phyloP scores from a whole-genome alignment of 2,113 vertebrate species.

The Prochilodus magdalenae region DNA sequence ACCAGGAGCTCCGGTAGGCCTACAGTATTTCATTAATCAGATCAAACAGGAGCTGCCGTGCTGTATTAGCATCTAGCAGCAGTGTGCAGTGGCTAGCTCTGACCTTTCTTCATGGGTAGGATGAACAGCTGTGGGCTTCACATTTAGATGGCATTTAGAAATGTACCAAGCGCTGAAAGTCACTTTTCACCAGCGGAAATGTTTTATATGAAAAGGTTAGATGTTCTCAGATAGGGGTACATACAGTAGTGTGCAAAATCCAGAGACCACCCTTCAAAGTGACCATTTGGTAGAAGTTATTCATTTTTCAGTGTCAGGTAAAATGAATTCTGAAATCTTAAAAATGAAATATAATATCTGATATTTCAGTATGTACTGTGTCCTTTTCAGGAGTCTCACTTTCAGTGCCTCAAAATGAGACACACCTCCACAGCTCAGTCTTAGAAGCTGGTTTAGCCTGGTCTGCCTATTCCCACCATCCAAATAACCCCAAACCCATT shows the following conservation, averaged over 20 bases:
- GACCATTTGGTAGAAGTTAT: no score
- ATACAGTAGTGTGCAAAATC: neutral
- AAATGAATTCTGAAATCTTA: no score
- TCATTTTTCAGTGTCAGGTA: no score
- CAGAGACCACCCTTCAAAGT: no score
- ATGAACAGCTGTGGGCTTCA: neutral
- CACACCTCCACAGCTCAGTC: no score
- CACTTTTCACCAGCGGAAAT: neutral
- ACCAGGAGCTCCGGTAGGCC: constrained; percentile 76
- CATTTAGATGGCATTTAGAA: neutral
- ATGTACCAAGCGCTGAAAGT: neutral
- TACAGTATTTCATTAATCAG: neutral
- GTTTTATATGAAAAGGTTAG: neutral
- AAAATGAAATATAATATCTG: no score
- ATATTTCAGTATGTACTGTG: no score
- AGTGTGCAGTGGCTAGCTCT: neutral
- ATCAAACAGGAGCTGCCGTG: neutral
- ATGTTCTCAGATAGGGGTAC: neutral
- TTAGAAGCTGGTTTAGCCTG: no score
- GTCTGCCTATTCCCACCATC: no score
- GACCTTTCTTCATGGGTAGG: neutral
- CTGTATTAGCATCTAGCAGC: neutral
- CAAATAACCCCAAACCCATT: no score
- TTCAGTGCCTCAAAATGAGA: no score
- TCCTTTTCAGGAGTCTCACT: no score